Evolutionary conservation across 2,797 vertebrate genomes (phyloP).

Genomic region (Chiloscyllium punctatum): DNA sequence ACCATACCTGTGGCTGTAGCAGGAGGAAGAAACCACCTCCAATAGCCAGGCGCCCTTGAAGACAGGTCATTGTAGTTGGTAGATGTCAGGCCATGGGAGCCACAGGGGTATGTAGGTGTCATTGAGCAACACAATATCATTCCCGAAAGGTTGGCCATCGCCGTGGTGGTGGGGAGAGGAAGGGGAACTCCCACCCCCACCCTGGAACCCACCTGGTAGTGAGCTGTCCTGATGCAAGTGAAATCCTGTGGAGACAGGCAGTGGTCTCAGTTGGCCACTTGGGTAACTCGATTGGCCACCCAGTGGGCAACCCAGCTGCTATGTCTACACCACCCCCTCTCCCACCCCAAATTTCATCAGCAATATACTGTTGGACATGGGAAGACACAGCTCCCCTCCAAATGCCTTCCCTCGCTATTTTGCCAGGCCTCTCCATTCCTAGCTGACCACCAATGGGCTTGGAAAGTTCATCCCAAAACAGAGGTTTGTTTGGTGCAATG

Average conservation of each 20-base stretch:
- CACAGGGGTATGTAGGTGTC: too few relatives aligned
- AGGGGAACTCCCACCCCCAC: too few relatives aligned
- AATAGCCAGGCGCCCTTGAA: not conserved
- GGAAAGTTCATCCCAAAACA: not conserved
- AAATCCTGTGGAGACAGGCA: not conserved
- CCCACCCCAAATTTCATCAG: too few relatives aligned
- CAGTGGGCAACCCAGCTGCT: not conserved
- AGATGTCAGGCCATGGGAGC: not conserved
- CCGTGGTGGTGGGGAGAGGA: too few relatives aligned
- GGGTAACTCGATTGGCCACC: not conserved
- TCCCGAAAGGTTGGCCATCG: not conserved
- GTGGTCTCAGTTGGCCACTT: not conserved
- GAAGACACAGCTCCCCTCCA: not conserved
- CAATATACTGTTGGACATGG: not conserved
- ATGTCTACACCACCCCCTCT: too few relatives aligned
- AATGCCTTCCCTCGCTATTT: too few relatives aligned
- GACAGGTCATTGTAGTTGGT: not conserved
- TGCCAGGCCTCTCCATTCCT: too few relatives aligned
- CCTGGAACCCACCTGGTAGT: too few relatives aligned
- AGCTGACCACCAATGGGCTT: not conserved
- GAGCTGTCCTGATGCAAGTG: too few relatives aligned
- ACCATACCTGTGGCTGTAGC: not conserved
- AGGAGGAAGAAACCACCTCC: not conserved
- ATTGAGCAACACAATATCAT: not conserved
- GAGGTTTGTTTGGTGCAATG: not conserved